These are phyloP conservation scores for Chaetorhynchus papuensis DNA, from an alignment of 2,113 vertebrate genomes.

Conservation along the genomic window DNA sequence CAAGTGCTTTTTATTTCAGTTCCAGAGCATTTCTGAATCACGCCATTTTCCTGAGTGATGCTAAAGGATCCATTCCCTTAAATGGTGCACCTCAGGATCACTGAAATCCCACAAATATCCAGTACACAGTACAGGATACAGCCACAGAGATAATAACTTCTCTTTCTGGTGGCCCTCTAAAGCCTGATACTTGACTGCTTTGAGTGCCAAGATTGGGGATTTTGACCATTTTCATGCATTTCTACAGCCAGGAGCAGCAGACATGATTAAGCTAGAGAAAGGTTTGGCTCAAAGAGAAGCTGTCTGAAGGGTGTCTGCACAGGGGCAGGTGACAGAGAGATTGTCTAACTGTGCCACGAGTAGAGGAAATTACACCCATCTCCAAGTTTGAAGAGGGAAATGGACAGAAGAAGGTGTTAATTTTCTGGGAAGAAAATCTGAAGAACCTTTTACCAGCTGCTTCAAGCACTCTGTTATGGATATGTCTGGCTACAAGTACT, in stretches of 20 bases:
- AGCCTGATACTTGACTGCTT: neutral
- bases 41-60: neutral
- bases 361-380: neutral
- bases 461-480: neutral
- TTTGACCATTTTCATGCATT: neutral
- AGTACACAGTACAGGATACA: neutral
- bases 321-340: neutral
- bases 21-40: neutral
- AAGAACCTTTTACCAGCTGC: neutral
- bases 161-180: neutral
- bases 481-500: fast-evolving
- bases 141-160: neutral
- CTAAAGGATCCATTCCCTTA: neutral
- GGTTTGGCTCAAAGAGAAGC: neutral
- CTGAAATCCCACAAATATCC: neutral
- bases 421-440: neutral
- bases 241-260: neutral
- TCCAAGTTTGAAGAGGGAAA: neutral
- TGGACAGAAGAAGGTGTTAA: neutral
- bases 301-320: neutral
- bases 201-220: neutral
- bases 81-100: neutral
- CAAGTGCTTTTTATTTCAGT: neutral
- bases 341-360: neutral
- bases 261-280: neutral